Base-by-base conservation (phyloP, 2,888 invertebrate species). In the Drosophila buzzatii region DNA sequence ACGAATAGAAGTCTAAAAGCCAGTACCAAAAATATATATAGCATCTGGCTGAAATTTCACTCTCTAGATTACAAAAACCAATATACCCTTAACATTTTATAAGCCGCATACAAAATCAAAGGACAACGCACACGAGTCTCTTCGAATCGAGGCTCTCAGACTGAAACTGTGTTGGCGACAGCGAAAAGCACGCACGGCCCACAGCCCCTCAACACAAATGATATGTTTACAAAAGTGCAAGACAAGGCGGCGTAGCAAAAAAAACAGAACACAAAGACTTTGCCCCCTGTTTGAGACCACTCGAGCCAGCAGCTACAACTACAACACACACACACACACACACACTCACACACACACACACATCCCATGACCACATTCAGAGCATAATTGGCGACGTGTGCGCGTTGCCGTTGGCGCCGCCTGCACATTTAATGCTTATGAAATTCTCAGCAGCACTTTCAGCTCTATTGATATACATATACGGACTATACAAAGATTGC, bases 301-400 rank as follows among this genome's bases (percentile, higher is more conserved):
- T 67, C 60, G 27, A 67, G 62, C 55, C 27, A 20, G 51, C 60
- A 31, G n/a, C 35, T 35, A 27, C 33, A 31, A 37, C 41, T 35
- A 41, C 55, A 18, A 18, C 67, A 49, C 59, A 31, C 18, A 7
- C 16, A 1, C 39, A 3, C 42, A 14, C 37, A 10, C 42, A 31
- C 44, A 37, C 35, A n/a, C 33, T 33, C 23, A 18, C 35, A 23
- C 31, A 45, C 23, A 16, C 27, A 37, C 18, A 18, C 35, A 23
- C 31, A 45, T 31, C 53, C 58, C 58, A 33, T 42, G 60, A 57
- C 70, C 66, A 58, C 69, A 45, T 53, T 66, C 63, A 70, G 31
- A 52, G 45, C 74, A 86, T 90, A 85, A 85, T 90, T 85, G 84
- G 81, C 70, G 73, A 78, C 78, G 87, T 90, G 90, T 81, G 70